Evolutionary conservation across 2,113 vertebrate species (phyloP), one percentile per base, ranked within the genome.

Genomic region (Albula glossodonta): DNA sequence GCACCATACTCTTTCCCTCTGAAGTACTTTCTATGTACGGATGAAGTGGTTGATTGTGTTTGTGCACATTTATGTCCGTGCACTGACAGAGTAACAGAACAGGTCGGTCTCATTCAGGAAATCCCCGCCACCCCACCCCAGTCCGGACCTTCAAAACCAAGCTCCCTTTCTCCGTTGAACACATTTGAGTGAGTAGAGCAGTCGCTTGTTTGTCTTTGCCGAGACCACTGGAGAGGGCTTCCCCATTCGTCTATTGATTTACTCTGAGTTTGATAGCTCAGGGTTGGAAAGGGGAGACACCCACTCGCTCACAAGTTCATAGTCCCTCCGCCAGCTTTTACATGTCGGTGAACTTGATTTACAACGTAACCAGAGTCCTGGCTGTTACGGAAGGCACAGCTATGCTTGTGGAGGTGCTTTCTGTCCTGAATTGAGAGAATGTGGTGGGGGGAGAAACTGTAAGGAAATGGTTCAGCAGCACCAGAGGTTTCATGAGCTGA

Each of bases 221-320:
- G 51, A 88, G 87, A 83, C 85, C 85, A 88, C 80, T 84, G 84
- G 80, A 88, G 83, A 87, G 78, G 56, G 86, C 86, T 86, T 84
- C 41, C 77, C 87, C 83, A 84, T 88, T 89, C 77, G 81, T 86
- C 56, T 84, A 81, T 50, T 84, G 86, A 88, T 84, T 86, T 77
- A 85, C 87, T 86, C 60, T 86, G 81, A 89, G 84, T 89, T 86
- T 88, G 80, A 87, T 85, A 60, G 84, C 84, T 84, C 49, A 63
- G 84, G 78, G 63, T 84, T 53, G 51, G 78, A 51, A 83, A 70
- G 82, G 84, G 82, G 77, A 87, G 78, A 80, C 78, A 86, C 51
- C 51, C 74, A 53, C 63, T 63, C 22, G 83, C 84, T 82, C 80
- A 84, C 56, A 84, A 87, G 66, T 84, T 82, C 82, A 84, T 83